Conservation (phyloP, 1,140 invertebrate genomes). For the Teleogryllus occipitalis region DNA sequence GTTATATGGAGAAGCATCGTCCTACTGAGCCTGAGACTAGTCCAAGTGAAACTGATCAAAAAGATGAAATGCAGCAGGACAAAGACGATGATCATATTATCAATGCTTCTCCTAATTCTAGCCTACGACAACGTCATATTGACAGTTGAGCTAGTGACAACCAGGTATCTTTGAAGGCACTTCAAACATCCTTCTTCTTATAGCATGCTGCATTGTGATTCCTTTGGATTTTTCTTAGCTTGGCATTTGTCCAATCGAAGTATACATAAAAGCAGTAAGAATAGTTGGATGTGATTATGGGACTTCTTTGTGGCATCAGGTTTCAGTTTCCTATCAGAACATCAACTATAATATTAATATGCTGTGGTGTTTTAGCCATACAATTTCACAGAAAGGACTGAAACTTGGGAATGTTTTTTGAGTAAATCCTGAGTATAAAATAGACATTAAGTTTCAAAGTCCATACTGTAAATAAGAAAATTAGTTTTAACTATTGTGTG, state of each 20-base stretch:
- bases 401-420: background rate
- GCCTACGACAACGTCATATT: background rate
- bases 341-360: background rate
- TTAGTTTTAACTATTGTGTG: too few species aligned
- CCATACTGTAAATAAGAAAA: too few species aligned
- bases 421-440: too few species aligned
- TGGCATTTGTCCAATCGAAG: background rate
- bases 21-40: background rate
- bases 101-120: background rate
- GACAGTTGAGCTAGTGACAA: background rate
- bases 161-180: background rate
- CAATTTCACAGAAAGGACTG: background rate
- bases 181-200: background rate
- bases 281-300: background rate
- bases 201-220: conserved; percentile 1
- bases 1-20: conserved; percentile 44
- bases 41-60: background rate
- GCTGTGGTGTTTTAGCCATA: background rate
- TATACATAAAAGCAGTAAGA: background rate
- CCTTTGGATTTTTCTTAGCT: background rate
- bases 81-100: background rate
- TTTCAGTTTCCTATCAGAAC: background rate
- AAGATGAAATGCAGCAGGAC: background rate
- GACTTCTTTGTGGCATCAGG: background rate
- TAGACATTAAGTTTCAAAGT: too few species aligned